Conservation (phyloP, 2,888 invertebrate genomes). For the Drosophila seclusa region DNA sequence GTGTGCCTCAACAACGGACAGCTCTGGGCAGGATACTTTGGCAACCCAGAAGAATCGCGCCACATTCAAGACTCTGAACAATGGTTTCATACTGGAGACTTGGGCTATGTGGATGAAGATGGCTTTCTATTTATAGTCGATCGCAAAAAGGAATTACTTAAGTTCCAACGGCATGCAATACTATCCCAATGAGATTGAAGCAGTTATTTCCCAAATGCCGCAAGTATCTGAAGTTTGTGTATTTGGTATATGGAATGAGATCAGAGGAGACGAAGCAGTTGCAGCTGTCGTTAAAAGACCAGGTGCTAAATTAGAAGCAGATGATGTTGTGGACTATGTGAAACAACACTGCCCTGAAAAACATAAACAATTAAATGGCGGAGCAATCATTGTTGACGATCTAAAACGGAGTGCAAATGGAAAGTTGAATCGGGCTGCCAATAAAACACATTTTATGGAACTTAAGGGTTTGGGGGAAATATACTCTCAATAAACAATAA, state of each 20-base stretch:
- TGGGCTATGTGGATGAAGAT: constrained; percentile 77
- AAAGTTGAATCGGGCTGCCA: constrained; percentile 48
- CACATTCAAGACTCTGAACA: constrained; percentile 53
- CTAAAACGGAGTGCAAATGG: constrained; percentile 57
- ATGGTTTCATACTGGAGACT: constrained; percentile 77
- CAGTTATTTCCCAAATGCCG: constrained; percentile 54
- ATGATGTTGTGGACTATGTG: constrained; percentile 54
- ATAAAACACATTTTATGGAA: constrained; percentile 34
- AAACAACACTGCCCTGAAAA: constrained; percentile 17
- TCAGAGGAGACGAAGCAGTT: constrained; percentile 62
- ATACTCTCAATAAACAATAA: background rate
- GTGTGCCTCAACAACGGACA: constrained; percentile 54
- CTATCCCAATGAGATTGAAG: constrained; percentile 72
- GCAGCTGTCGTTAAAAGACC: constrained; percentile 61
- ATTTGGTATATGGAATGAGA: constrained; percentile 64
- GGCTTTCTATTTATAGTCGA: constrained; percentile 67
- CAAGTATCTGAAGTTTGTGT: constrained; percentile 69
- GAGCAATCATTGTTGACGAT: constrained; percentile 53
- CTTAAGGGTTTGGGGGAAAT: constrained; percentile 5
- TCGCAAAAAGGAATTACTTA: constrained; percentile 77
- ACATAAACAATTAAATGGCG: constrained; percentile 57
- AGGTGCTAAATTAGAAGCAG: constrained; percentile 10
- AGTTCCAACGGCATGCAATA: constrained; percentile 66
- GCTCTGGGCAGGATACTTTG: constrained; percentile 72
- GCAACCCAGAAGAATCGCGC: constrained; percentile 50